Base-by-base conservation (phyloP, 2,888 invertebrate genomes). In the Drosophila emarginata region DNA sequence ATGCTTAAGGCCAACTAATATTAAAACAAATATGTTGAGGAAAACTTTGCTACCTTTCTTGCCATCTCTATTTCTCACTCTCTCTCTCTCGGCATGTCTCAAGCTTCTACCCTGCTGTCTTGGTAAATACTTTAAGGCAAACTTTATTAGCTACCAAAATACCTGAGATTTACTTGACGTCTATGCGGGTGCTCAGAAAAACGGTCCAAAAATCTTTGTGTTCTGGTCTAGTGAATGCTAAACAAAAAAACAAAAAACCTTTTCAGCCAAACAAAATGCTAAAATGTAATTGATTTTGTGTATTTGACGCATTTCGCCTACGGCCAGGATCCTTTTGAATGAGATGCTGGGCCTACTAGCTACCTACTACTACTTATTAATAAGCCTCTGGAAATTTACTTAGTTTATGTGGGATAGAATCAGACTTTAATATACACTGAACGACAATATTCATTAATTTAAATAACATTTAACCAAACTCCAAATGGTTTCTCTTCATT, bases 121-220 rank as follows among this genome's bases (percentile, higher is more conserved):
- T 28, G 14, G 57, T 74, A 82, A 87, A 82, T 82, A 87, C 83
- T 82, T 83, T 83, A 85, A 87, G 87, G 66, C 81, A 76, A 88
- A 84, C 76, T 86, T 84, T 84, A 88, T 84, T 87, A 87, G 84
- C 87, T 70, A 65, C 51, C 72, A 79, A 77, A 84, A 85, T 85
- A 85, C 84, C 84, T 83, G 87, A 87, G 88, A 88, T 85, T 88
- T 88, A 74, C 64, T 78, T 61, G 60, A 52, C 40, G 40, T n/a
- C 6, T 21, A 28, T 12, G 32, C 9, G 32, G 32, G 32, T 32
- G 32, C 32, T 32, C 32, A 32, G 32, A 11, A 32, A 32, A 32
- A 11, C 11, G 32, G 21, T 14, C 32, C 32, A 21, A 21, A 60
- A 36, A 50, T 50, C 45, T 32, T n/a, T 32, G 50, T 36, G 56